Conservation (phyloP, 35 echinoderm and acorn worm genomes). For the Apostichopus parvimensis region DNA sequence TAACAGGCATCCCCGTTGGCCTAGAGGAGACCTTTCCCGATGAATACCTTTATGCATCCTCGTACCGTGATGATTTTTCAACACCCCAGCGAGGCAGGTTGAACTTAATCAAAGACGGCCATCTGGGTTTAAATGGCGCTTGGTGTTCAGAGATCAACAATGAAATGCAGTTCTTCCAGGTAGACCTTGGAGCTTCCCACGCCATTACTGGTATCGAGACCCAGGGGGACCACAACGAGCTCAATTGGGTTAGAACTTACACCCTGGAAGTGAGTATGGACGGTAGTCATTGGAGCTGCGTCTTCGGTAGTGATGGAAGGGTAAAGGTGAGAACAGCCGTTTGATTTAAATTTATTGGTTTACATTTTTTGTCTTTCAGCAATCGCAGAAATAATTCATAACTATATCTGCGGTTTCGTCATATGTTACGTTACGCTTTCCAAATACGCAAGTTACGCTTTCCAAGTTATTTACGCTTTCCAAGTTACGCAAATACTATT, state of each 20-base stretch:
- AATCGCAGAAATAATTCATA: too few relatives aligned
- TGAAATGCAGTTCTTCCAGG: constrained; percentile 46
- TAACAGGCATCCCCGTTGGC: constrained; percentile 19
- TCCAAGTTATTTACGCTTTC: too few relatives aligned
- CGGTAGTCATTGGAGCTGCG: constrained; percentile 36
- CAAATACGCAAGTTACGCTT: too few relatives aligned
- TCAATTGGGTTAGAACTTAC: constrained; percentile 40
- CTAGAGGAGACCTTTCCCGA: neutral
- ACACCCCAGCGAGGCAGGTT: constrained; percentile 18
- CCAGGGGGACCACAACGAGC: constrained; percentile 24
- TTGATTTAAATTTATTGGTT: too few relatives aligned
- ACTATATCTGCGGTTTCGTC: too few relatives aligned
- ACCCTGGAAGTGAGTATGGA: constrained; percentile 40
- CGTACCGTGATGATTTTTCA: constrained; percentile 31
- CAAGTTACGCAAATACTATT: too few relatives aligned
- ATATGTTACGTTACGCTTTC: too few relatives aligned
- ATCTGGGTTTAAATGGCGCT: neutral
- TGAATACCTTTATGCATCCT: constrained; percentile 28
- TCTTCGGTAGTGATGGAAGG: constrained; percentile 34
- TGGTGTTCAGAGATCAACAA: constrained; percentile 44
- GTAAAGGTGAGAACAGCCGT: constrained; percentile 32
- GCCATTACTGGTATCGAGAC: constrained; percentile 1
- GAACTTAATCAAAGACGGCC: neutral
- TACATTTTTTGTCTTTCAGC: too few relatives aligned
- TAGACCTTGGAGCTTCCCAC: neutral